Base-by-base conservation (phyloP, 2,888 invertebrate species). In the Amorpha juglandis region DNA sequence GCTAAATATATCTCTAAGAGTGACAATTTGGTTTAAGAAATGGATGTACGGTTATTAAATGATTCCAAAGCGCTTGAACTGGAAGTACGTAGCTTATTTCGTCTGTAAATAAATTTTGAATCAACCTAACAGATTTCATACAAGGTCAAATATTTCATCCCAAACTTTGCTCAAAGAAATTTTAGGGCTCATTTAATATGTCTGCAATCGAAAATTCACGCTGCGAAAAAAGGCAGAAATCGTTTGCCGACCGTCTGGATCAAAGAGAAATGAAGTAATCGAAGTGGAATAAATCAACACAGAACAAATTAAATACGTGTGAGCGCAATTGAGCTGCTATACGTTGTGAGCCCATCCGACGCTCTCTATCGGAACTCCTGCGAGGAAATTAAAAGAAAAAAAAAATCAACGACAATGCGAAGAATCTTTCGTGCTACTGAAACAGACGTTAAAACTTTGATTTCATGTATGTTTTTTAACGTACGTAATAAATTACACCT, bases 301-400 rank as follows among this genome's bases (percentile, higher is more conserved):
- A 77, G 83, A 86, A 83, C 81, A 87, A 88, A 89, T 90, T 87
- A 88, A 89, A 87, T 84, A 84, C 84, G 82, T 85, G 81, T 87
- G 82, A 78, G 75, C 84, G 79, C 81, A 81, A 86, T 84, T 82
- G 83, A 84, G 81, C 79, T 75, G 78, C 77, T 74, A 71, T 68
- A 70, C 69, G 70, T 78, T 80, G 78, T 78, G 83, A 82, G 81
- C 78, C 82, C 81, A 85, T 81, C 75, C 77, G 69, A 71, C 72
- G 78, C 70, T 78, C 79, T 48, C 11, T 78, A 81, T 76, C 74
- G 73, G 63, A 79, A 80, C 80, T 82, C 74, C 79, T 85, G 82
- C 69, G 72, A 78, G 80, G 78, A 85, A 86, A 84, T 80, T 78
- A 81, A 80, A 81, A 81, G 77, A 75, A 74, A 42, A 58, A 72